Conservation (phyloP, 2,113 vertebrate genomes). For the Bolborhynchus lineola region DNA sequence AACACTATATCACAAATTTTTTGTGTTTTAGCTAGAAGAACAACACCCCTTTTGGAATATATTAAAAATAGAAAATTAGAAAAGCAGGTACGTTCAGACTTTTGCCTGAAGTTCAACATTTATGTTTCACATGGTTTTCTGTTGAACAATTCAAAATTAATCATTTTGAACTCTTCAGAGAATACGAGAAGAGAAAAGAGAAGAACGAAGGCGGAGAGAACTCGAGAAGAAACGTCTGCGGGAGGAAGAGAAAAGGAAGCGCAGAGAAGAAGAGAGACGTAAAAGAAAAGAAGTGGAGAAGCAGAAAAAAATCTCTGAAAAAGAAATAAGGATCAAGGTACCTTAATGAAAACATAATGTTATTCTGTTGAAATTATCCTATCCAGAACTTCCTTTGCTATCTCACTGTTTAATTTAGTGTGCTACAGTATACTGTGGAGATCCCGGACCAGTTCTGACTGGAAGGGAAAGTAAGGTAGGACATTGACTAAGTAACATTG, state of each 20-base stretch:
- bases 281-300: slow-evolving; percentile 91
- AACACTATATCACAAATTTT: slow-evolving; percentile 63
- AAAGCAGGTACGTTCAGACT: slow-evolving; percentile 87
- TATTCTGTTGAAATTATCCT: background rate
- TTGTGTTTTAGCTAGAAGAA: slow-evolving; percentile 90
- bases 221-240: slow-evolving; percentile 90
- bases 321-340: slow-evolving; percentile 94
- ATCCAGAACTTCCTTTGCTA: background rate
- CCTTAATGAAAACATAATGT: background rate
- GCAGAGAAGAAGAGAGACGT: slow-evolving; percentile 89
- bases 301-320: slow-evolving; percentile 88
- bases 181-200: slow-evolving; percentile 94
- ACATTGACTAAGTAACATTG: background rate
- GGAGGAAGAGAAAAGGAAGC: slow-evolving; percentile 93
- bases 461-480: background rate
- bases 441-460: background rate
- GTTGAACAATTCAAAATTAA: background rate
- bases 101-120: slow-evolving; percentile 46
- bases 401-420: background rate
- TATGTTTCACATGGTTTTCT: background rate
- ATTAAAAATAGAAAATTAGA: slow-evolving; percentile 99
- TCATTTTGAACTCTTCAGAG: slow-evolving; percentile 74
- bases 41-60: slow-evolving; percentile 96
- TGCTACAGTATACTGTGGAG: background rate
- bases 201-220: slow-evolving; percentile 90